Base-by-base conservation (phyloP, 2,888 invertebrate species). In the Halictus ligatus region DNA sequence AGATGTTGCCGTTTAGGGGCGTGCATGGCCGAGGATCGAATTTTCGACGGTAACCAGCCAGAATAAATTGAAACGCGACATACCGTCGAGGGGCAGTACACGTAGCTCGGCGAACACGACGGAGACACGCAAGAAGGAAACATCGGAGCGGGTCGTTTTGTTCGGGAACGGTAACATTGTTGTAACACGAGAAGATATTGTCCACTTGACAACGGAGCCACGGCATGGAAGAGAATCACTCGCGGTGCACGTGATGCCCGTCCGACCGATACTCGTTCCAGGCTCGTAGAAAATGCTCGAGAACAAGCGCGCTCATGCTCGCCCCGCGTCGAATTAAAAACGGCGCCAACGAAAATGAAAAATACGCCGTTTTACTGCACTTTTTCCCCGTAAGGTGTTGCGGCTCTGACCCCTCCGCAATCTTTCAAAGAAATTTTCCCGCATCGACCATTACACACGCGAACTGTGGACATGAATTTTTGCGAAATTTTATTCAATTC, bases 111-210 rank as follows among this genome's bases (percentile, higher is more conserved):
- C 71, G 83, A 75, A 75, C 76, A 75, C 77, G 83, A 77, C 60
- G 79, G 76, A 73, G 84, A 82, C 81, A 69, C 80, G 80, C 81
- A 76, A 78, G 86, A 54, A 84, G 80, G 83, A 88, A 88, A 88
- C 81, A 86, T 88, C 88, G 88, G 86, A 84, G 80, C 80, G 82
- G 60, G 88, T 88, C 87, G 91, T 91, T 92, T 91, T 90, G 88
- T 91, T 91, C 90, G 87, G 88, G 89, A 90, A 92, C 88, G 88
- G 89, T 89, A 92, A 92, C 91, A 92, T 92, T 91, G 90, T 91
- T 89, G 93, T 90, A 93, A 93, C 90, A 88, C 88, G 93, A 93
- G 92, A 92, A 89, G 93, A 92, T 93, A 93, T 92, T 92, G 91
- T 92, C 88, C 91, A 89, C 91, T 91, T 87, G 92, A 92, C 91